Evolutionary conservation across 2,797 vertebrate species (phyloP), one percentile per base, ranked within the genome.

Genomic region (Tachyglossus aculeatus): DNA sequence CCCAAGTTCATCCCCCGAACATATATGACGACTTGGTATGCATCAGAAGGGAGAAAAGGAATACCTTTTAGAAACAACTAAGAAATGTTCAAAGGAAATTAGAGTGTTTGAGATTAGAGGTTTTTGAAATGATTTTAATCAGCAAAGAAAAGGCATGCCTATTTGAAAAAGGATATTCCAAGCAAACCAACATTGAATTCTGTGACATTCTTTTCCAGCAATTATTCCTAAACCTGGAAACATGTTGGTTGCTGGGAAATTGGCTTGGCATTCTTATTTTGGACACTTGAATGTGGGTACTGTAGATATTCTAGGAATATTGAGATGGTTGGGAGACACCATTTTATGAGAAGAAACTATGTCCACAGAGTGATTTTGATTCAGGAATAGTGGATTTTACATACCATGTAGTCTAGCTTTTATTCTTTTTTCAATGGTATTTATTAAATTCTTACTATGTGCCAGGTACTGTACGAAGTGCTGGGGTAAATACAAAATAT

Each of bases 221-320:
- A 10, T 6, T 36, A 55, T 64, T 60, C 10, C 24, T 68, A 29
- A 32, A 6, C 47, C 37, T 74, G 69, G 45, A 56, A 44, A 50
- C 63, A 50, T 18, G 22, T 66, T 70, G 50, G 31, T 11, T 47
- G 45, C 45, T 59, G 18, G 61, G 62, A 71, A 62, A 36, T 18
- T 16, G 58, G 66, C 7, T 45, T n/a, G 31, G 5, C 37, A 74
- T 66, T 61, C 24, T 62, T 39, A 44, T 21, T 61, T 51, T 74
- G 57, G 39, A 45, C 55, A 48, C 3, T 59, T 39, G 47, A 74
- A 59, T 19, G 68, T 82, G 65, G 71, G 21, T 44, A 7, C 13
- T 29, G 33, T 48, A 53, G 57, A 40, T 52, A 19, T 39, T 71
- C 21, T 58, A 44, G 29, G 34, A 11, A n/a, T 22, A 36, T 34